Evolutionary conservation across 2,888 invertebrate genomes (phyloP), one percentile per base, ranked within the genome.

Genomic region (Trachelus stipa): DNA sequence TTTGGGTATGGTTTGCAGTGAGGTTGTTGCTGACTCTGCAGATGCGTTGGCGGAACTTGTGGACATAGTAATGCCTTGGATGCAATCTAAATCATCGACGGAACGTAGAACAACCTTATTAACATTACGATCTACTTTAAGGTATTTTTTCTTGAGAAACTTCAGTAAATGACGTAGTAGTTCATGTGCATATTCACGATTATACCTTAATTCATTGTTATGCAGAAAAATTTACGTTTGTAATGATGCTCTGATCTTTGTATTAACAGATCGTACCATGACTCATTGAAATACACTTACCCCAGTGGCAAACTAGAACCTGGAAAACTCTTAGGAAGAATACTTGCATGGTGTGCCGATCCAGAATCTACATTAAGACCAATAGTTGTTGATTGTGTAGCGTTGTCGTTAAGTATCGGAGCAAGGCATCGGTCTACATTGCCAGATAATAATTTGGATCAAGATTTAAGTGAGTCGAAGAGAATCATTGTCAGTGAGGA

Each of bases 291-390:
- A 73, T 90, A 89, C 78, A 90, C 90, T 12, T 89, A 89, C 82
- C 90, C 90, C 34, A 88, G 87, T 30, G 90, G 90, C 12, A 90
- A 87, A 80, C 79, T 91, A 23, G 88, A 90, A 56, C 88, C 88
- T 9, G 90, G 90, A 6, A 88, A 87, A 81, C 81, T 91, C 3
- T 79, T 91, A 35, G 90, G 90, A 12, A 84, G 86, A 77, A 86
- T 90, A 76, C 80, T 91, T 34, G 86, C 88, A 1, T 89, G 89
- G 88, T 88, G 88, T 68, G 88, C 90, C 0, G 90, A 90, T 81
- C 83, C 88, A 0, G 88, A 89, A 34, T 78, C 79, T 11, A 75
- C 81, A 0, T 80, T 90, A 71, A 83, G 90, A 78, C 86, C 87
- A 3, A 56, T 88, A 11, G 88, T 89, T 0, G 85, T 90, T 23